Base-by-base conservation (phyloP, 2,888 invertebrate genomes). In the Andrena bucephala region DNA sequence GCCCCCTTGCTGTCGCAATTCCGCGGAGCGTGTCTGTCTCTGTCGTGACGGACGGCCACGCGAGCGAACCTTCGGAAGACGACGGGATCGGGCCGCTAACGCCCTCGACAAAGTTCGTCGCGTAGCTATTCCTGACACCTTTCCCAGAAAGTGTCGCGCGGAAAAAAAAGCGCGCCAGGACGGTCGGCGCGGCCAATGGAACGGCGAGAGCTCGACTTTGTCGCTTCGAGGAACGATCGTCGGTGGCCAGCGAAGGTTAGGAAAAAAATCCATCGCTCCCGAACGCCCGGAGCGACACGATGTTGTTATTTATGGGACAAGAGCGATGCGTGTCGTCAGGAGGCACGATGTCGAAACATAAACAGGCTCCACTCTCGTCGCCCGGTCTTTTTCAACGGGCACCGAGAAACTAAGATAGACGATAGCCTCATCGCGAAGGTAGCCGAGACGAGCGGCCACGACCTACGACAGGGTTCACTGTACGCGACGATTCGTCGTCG, bases 391-490 rank as follows among this genome's bases (percentile, higher is more conserved):
- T 60, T 57, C 20, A 48, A 42, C 42, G 13, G 7, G 16, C 3
- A 42, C 13, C 10, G 13, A 31, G 48, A 10, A 63, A 20, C 10
- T 6, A 27, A 50, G 60, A 66, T 66, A 52, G 20, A 59, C 42
- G 27, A 24, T 27, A 50, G 54, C 2, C n/a, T n/a, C 27, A n/a
- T 33, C 54, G 50, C 20, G 31, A 67, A 81, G 81, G 76, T 76
- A 50, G 48, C 52, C 59, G 76, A 3, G 57, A 65, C 48, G 33
- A 76, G 62, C 79, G 79, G 71, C 87, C 87, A 60, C 85, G 86
- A 86, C 87, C 87, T 87, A 87, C 81, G 81, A 65, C 79, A 84
- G 70, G 52, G 80, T 77, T 81, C 76, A 84, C 81, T 79, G 86
- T 33, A 77, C 75, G 57, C 57, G 77, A 68, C 67, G 63, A 48